Evolutionary conservation across 2,113 vertebrate genomes (phyloP).

Genomic region (Ptilorrhoa leucosticta): DNA sequence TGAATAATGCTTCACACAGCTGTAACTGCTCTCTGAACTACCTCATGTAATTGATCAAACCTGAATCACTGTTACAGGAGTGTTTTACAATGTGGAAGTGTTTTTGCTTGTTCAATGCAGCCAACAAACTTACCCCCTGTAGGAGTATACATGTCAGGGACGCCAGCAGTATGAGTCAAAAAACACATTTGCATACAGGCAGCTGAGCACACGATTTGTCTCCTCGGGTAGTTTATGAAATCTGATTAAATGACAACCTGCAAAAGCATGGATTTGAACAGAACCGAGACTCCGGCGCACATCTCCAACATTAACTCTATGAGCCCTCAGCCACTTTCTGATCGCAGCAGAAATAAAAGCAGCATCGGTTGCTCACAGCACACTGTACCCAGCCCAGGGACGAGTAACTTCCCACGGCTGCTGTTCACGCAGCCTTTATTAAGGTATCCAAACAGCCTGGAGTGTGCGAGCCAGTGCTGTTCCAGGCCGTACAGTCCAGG

Average conservation of each 20-base stretch:
- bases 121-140: background rate
- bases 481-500: accelerated
- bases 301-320: background rate
- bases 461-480: accelerated
- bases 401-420: background rate
- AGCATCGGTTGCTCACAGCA: accelerated
- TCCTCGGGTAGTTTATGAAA: background rate
- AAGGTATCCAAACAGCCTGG: background rate
- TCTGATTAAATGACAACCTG: background rate
- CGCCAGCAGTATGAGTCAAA: background rate
- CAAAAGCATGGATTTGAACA: background rate
- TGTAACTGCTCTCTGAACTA: background rate
- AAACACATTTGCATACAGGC: background rate
- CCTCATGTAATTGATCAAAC: background rate
- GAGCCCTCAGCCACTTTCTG: background rate
- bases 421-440: background rate
- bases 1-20: background rate
- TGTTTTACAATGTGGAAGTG: background rate
- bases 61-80: background rate
- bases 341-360: background rate
- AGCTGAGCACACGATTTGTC: background rate
- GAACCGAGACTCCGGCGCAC: accelerated
- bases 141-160: background rate
- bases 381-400: accelerated
- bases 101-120: background rate